Conservation (phyloP, 2,888 invertebrate species). For the Macropis europaea region DNA sequence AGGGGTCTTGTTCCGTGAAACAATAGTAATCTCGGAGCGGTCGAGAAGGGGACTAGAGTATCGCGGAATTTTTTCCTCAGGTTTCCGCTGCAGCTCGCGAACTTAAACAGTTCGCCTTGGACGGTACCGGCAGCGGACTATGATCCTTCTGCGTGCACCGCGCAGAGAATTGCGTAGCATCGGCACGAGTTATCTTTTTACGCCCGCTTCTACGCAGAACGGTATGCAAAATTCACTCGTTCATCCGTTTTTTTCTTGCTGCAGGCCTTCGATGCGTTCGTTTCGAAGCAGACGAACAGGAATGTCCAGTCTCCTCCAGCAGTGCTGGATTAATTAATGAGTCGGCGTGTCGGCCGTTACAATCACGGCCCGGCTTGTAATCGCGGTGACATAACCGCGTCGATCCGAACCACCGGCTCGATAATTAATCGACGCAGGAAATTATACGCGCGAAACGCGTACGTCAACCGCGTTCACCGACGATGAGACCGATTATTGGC, state of each 20-base stretch:
- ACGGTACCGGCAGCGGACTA: constrained; percentile 30
- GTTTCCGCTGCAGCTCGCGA: not conserved
- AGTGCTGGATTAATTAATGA: constrained; percentile 75
- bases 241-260: too few relatives aligned
- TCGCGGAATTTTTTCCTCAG: constrained; percentile 13
- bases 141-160: constrained; percentile 41
- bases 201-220: too few relatives aligned
- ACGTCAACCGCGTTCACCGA: not conserved
- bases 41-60: not conserved
- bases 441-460: constrained; percentile 58
- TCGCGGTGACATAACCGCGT: constrained; percentile 74
- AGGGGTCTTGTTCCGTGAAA: not conserved
- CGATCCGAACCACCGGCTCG: constrained; percentile 62
- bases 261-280: too few relatives aligned
- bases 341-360: constrained; percentile 71
- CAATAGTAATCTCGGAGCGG: constrained; percentile 7
- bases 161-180: constrained; percentile 37
- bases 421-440: constrained; percentile 70
- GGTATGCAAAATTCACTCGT: too few relatives aligned
- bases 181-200: too few relatives aligned
- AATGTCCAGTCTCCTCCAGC: constrained; percentile 51
- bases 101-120: constrained; percentile 41
- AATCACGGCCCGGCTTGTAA: constrained; percentile 64
- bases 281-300: too few relatives aligned
- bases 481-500: not conserved